Evolutionary conservation across 1,140 invertebrate genomes (phyloP).

Genomic region (Pogonomyrmex californicus): DNA sequence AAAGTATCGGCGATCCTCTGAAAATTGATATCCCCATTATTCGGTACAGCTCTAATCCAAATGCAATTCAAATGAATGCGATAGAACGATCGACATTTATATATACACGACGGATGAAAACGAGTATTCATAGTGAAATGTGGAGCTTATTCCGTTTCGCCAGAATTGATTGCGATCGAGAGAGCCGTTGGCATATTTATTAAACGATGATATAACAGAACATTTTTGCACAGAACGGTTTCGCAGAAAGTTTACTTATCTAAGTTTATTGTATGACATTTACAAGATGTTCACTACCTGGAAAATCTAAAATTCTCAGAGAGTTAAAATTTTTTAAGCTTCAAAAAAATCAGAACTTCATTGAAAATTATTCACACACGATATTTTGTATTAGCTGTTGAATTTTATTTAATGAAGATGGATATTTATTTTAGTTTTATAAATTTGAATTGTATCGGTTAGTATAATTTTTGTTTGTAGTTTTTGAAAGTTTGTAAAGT

Average conservation of each 20-base stretch:
- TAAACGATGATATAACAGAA: background rate
- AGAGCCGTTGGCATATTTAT: background rate
- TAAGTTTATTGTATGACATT: background rate
- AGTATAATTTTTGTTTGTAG: too few relatives aligned
- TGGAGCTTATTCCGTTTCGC: background rate
- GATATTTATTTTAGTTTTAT: too few relatives aligned
- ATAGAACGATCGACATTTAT: background rate
- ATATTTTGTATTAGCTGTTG: too few relatives aligned
- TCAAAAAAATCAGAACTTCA: too few relatives aligned
- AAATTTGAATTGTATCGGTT: too few relatives aligned
- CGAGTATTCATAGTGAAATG: background rate
- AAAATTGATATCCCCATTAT: slow-evolving; percentile 1
- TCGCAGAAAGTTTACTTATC: background rate
- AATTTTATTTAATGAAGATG: too few relatives aligned
- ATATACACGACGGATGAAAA: background rate
- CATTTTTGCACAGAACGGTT: background rate
- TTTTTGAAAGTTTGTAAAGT: too few relatives aligned
- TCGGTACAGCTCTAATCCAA: background rate
- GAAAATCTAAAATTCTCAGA: too few relatives aligned
- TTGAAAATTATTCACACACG: too few relatives aligned
- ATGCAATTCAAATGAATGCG: slow-evolving; percentile 9
- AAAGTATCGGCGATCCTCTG: background rate
- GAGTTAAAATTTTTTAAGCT: too few relatives aligned
- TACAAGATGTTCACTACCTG: too few relatives aligned
- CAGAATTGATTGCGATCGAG: background rate